These are phyloP conservation scores for Tetramorium alpestre DNA, from an alignment of 1,140 invertebrate genomes.

Conservation along the genomic window DNA sequence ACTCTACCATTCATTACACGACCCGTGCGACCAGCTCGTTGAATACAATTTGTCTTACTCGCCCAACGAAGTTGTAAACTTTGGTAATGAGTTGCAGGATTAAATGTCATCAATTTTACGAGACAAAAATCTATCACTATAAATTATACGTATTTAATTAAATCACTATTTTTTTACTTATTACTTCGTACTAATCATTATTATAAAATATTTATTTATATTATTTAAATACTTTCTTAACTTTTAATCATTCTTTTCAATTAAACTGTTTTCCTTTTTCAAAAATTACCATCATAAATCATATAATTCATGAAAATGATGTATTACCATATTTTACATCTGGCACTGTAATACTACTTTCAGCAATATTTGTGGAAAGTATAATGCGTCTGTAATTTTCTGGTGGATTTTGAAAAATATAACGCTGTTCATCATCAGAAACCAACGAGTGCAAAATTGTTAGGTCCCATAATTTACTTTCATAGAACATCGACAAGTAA, in stretches of 20 bases:
- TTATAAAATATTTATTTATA: slow-evolving; percentile 12
- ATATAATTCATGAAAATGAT: background rate
- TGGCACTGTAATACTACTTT: slow-evolving; percentile 98
- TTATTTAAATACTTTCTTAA: background rate
- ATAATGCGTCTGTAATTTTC: slow-evolving; percentile 93
- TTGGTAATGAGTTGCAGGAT: slow-evolving; percentile 92
- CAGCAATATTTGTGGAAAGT: slow-evolving; percentile 98
- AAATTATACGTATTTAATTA: slow-evolving; percentile 72
- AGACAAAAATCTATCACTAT: slow-evolving; percentile 98
- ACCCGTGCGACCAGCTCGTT: slow-evolving; percentile 96
- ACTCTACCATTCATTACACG: slow-evolving; percentile 94
- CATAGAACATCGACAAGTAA: slow-evolving; percentile 73
- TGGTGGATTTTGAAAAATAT: slow-evolving; percentile 89
- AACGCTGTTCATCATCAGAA: slow-evolving; percentile 91
- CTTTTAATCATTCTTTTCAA: background rate
- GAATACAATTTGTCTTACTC: slow-evolving; percentile 94
- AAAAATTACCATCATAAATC: background rate
- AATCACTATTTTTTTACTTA: slow-evolving; percentile 16
- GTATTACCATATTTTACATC: slow-evolving; percentile 94
- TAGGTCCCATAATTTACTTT: slow-evolving; percentile 86
- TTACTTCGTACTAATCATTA: background rate
- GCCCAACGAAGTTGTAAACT: slow-evolving; percentile 94
- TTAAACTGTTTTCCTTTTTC: background rate
- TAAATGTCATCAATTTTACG: slow-evolving; percentile 92
- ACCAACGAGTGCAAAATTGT: slow-evolving; percentile 91